Percentiles rank a stretch among this genome's conserved stretches.
Conservation (phyloP, 1,140 invertebrate genomes). For the Orchestia grillus region DNA sequence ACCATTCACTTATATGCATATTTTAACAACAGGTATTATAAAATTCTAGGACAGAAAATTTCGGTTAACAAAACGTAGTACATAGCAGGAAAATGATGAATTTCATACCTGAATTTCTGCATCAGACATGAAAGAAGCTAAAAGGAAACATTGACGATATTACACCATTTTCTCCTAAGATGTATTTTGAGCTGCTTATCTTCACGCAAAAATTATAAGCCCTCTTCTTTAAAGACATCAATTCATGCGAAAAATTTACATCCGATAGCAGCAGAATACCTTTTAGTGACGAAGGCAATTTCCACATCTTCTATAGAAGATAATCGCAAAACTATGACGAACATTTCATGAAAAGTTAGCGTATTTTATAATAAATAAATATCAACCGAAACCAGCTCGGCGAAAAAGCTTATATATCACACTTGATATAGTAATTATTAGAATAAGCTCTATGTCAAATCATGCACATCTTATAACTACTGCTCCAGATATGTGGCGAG, state of each 20-base stretch:
- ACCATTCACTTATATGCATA: not conserved
- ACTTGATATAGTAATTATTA: slow-evolving; percentile 10
- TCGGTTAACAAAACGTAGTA: not conserved
- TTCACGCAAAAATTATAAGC: not conserved
- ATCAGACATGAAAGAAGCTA: not conserved
- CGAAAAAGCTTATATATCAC: not conserved
- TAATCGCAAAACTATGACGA: not conserved
- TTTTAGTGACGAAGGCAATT: not conserved
- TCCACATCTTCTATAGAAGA: not conserved
- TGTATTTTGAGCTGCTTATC: not conserved
- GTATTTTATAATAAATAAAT: slow-evolving; percentile 42
- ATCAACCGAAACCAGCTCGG: slow-evolving; percentile 55
- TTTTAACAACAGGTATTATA: not conserved
- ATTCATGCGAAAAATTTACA: not conserved
- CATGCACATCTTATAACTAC: not conserved
- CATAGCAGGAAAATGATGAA: not conserved
- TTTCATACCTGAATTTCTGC: not conserved
- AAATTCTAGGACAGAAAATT: not conserved
- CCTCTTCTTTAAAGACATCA: not conserved
- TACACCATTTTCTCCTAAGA: not conserved
- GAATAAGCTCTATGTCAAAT: not conserved
- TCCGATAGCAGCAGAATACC: not conserved
- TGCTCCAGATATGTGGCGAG: not conserved
- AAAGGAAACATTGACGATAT: not conserved
- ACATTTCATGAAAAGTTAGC: slow-evolving; percentile 4